Conservation (phyloP, 2,797 vertebrate species). For the Salarias fasciatus region DNA sequence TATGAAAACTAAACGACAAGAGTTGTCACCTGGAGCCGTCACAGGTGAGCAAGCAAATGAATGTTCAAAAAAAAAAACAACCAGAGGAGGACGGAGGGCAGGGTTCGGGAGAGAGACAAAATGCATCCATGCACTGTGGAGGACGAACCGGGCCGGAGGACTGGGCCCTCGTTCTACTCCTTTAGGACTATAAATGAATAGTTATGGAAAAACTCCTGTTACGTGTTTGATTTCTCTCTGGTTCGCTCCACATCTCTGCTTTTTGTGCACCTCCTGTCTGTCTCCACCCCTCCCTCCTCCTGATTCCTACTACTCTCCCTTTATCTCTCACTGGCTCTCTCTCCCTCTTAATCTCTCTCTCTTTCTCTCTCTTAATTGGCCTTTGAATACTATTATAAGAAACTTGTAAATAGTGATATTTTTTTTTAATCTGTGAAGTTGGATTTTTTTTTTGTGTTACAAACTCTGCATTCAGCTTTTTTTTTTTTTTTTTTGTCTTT, state of each 20-base stretch:
- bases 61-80: conserved; percentile 77
- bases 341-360: conserved; percentile 69
- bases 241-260: conserved; percentile 70
- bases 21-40: conserved; percentile 58
- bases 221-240: conserved; percentile 69
- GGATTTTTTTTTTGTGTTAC: conserved; percentile 92
- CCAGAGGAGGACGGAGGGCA: conserved; percentile 58
- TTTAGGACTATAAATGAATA: conserved; percentile 92
- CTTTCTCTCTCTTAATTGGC: conserved; percentile 88
- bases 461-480: conserved; percentile 88
- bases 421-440: conserved; percentile 97
- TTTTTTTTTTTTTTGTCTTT: conserved; percentile 90
- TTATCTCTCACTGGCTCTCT: conserved; percentile 15
- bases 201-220: conserved; percentile 78
- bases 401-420: conserved; percentile 92
- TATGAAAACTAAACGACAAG: conserved; percentile 64
- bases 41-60: conserved; percentile 91
- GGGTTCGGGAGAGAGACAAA: conserved; percentile 80
- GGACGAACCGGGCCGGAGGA: conserved; percentile 84
- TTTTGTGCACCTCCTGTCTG: conserved; percentile 58
- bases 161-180: conserved; percentile 72
- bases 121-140: conserved; percentile 89
- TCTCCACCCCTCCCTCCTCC: conserved; percentile 48
- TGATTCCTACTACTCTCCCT: conserved; percentile 49
- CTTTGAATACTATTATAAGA: conserved; percentile 94